These are phyloP conservation scores for Lamellibrachia satsuma DNA, from an alignment of 2,888 invertebrate species.

Conservation along the genomic window DNA sequence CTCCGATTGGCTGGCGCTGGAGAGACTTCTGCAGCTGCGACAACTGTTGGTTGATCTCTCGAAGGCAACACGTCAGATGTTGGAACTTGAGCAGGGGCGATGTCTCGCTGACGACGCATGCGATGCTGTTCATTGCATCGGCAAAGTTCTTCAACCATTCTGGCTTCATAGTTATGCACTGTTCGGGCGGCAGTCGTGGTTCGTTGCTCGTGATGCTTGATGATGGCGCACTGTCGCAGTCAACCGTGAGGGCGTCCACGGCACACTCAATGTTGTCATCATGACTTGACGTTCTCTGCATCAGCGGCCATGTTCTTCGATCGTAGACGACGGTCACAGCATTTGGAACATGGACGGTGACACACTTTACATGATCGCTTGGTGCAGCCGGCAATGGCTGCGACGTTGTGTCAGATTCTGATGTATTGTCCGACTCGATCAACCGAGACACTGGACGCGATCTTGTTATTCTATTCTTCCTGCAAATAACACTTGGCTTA, in stretches of 20 bases:
- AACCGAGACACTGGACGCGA: not conserved
- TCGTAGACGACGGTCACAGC: slow-evolving; percentile 31
- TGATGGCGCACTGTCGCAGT: not conserved
- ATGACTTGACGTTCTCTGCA: slow-evolving; percentile 8
- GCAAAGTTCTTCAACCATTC: slow-evolving; percentile 32
- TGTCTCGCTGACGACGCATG: slow-evolving; percentile 25
- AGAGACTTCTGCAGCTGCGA: slow-evolving; percentile 30
- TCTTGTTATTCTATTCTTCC: not conserved
- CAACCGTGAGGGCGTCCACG: not conserved
- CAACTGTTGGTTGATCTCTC: slow-evolving; percentile 34
- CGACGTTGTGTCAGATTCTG: slow-evolving; percentile 7
- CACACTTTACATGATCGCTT: not conserved
- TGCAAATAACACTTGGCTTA: not conserved
- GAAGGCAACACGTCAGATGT: slow-evolving; percentile 37
- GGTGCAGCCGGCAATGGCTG: not conserved
- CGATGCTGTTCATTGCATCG: slow-evolving; percentile 28
- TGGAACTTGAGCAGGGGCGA: slow-evolving; percentile 39
- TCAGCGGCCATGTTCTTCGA: slow-evolving; percentile 22
- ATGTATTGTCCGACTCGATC: not conserved
- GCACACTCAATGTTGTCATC: not conserved
- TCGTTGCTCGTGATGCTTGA: not conserved
- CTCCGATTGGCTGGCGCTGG: slow-evolving; percentile 13
- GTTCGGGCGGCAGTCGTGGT: not conserved
- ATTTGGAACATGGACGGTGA: slow-evolving; percentile 28
- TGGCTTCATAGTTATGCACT: not conserved